A percentile compares a stretch with the other conserved stretches of the same genome.
Evolutionary conservation across 2,113 vertebrate genomes (phyloP).

Genomic region (Tenebrosternarchus preto): DNA sequence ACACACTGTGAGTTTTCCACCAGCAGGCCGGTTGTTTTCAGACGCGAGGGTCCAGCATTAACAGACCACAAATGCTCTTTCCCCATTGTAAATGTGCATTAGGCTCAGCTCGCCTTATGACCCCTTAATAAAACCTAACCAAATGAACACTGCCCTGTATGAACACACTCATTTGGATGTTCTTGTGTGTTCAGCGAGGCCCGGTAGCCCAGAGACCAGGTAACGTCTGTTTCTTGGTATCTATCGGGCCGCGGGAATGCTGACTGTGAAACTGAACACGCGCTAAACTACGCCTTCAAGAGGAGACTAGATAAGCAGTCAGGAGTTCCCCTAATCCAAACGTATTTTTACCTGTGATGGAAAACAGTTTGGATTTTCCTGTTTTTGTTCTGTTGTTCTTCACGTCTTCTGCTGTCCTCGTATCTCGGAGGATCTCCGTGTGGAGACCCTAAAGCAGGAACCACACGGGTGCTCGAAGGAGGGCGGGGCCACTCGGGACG

Average conservation of each 20-base stretch:
- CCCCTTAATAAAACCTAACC: slow-evolving; percentile 74
- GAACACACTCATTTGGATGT: slow-evolving; percentile 49
- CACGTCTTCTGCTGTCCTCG: not conserved
- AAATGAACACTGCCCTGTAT: slow-evolving; percentile 64
- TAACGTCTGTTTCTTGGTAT: slow-evolving; percentile 50
- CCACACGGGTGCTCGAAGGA: no score
- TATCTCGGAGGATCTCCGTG: no score
- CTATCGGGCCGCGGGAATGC: not conserved
- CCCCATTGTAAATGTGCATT: slow-evolving; percentile 57
- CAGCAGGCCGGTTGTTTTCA: slow-evolving; percentile 61
- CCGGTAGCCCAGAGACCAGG: slow-evolving; percentile 72
- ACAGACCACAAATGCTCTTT: slow-evolving; percentile 46
- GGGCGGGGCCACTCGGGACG: slow-evolving; percentile 1
- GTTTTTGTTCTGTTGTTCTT: not conserved
- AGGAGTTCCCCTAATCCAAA: slow-evolving; percentile 64
- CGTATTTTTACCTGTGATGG: slow-evolving; percentile 42
- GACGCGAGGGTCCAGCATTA: slow-evolving; percentile 51
- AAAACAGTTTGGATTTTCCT: slow-evolving; percentile 14
- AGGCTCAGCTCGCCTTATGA: slow-evolving; percentile 58
- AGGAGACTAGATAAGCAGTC: slow-evolving; percentile 67
- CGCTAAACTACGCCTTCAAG: slow-evolving; percentile 67
- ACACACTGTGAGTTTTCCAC: slow-evolving; percentile 63
- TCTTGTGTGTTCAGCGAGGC: slow-evolving; percentile 38
- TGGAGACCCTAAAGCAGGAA: no score
- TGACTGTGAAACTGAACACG: slow-evolving; percentile 45